phyloP scores from a whole-genome alignment of 2,888 invertebrate genomes.

The Prenolepis imparis region DNA sequence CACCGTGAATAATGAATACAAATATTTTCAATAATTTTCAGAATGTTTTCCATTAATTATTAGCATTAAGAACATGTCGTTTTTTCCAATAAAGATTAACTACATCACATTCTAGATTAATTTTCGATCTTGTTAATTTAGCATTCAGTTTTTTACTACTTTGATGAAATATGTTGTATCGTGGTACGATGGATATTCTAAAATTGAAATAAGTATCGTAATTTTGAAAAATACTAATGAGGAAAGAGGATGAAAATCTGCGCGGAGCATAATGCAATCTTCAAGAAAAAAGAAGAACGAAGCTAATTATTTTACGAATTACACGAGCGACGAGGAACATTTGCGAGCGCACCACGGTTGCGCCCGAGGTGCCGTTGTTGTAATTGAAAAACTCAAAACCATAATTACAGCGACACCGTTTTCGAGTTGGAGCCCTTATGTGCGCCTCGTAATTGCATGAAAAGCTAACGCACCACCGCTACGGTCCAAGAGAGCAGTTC shows the following conservation, averaged over 20 bases:
- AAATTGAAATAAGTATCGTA: neutral
- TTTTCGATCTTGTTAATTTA: neutral
- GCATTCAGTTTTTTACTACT: neutral
- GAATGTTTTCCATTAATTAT: neutral
- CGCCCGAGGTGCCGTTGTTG: constrained; percentile 30
- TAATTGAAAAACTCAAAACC: constrained; percentile 74
- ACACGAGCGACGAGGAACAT: constrained; percentile 19
- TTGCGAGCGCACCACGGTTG: constrained; percentile 17
- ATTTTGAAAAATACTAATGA: neutral
- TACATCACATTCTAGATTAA: neutral
- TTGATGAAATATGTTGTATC: neutral
- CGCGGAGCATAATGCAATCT: neutral
- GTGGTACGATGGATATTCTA: neutral
- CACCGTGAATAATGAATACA: neutral
- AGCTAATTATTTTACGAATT: constrained; percentile 70
- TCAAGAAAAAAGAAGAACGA: constrained; percentile 39
- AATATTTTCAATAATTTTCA: neutral
- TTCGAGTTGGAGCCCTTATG: constrained; percentile 59
- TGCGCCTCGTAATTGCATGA: constrained; percentile 66
- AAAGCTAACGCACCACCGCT: constrained; percentile 58
- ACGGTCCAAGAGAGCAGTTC: constrained; percentile 23
- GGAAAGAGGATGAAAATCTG: constrained; percentile 29
- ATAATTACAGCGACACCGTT: constrained; percentile 65
- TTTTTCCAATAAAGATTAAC: too few species aligned
- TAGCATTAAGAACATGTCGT: neutral